A percentile compares a stretch with the other conserved stretches of the same genome.
phyloP scores from a whole-genome alignment of 1,140 invertebrate species.

The Lamellibrachia luymesi region DNA sequence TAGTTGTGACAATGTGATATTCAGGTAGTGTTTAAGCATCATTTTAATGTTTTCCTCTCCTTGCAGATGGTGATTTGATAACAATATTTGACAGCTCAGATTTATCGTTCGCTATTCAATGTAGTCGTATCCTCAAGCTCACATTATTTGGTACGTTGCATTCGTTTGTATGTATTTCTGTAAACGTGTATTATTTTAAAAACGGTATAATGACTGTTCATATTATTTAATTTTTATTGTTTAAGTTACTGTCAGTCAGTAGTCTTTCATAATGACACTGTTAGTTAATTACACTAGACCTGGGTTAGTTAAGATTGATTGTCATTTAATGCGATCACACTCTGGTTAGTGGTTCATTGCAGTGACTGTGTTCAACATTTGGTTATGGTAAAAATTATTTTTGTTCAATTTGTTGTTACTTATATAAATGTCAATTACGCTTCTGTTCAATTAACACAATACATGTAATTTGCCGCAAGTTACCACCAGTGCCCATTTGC shows the following conservation, averaged over 20 bases:
- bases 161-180: neutral
- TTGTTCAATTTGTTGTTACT: too few species aligned
- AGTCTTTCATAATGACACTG: too few species aligned
- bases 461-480: too few species aligned
- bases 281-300: too few species aligned
- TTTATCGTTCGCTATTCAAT: constrained; percentile 72
- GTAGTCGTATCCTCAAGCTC: constrained; percentile 69
- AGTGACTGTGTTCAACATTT: too few species aligned
- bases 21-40: neutral
- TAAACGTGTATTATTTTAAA: constrained; percentile 37
- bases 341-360: too few species aligned
- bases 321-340: too few species aligned
- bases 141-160: constrained; percentile 62
- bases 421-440: too few species aligned
- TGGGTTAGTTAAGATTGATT: too few species aligned
- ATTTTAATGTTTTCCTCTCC: constrained; percentile 20
- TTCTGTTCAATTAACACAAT: too few species aligned
- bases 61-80: constrained; percentile 72
- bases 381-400: too few species aligned
- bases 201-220: neutral
- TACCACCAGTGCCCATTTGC: too few species aligned
- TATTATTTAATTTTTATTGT: neutral
- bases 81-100: constrained; percentile 76
- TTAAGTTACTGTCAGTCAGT: neutral
- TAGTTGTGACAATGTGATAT: neutral